Evolutionary conservation across 1,140 invertebrate genomes (phyloP), one percentile per base, ranked within the genome.

Genomic region (Drosophila kikkawai): DNA sequence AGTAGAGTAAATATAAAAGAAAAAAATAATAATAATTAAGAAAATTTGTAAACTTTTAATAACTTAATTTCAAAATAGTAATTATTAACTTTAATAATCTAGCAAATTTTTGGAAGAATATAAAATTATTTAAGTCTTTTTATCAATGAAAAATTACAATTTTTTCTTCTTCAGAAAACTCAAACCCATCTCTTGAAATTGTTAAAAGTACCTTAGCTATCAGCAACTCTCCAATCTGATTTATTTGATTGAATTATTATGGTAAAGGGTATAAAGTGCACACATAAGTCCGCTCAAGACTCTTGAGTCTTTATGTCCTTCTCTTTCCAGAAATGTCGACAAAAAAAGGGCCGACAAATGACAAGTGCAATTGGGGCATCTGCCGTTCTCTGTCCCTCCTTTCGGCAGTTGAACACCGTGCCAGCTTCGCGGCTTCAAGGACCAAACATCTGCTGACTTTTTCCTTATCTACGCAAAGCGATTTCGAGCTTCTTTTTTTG

Each of bases 311-410:
- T 68, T 37, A 15, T 12, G n/a, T 17, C 7, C 41, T 44, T 34
- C 32, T 13, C 50, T 29, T 34, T 34, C 22, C 32, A 22, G 48
- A 13, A 56, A 68, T 55, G 47, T 68, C 39, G 41, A 32, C 48
- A 59, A 68, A 68, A 67, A 64, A 76, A 77, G 42, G 15, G 41
- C 55, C 42, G 47, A 55, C 82, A 86, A 86, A 82, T 82, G 82
- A 75, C 75, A 76, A 68, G 36, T 86, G 69, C 75, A 86, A 86
- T 86, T 82, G 83, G 85, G 66, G 48, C 75, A 82, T 80, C 64
- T 75, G 75, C 75, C 73, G 64, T 66, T 69, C 50, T 48, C 65
- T 45, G 55, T 48, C 39, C 26, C 63, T 44, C 50, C 75, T 58
- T 70, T 76, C 60, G 59, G 73, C 66, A 73, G 83, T 85, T 68